Evolutionary conservation across 2,113 vertebrate species (phyloP), one percentile per base, ranked within the genome.

Genomic region (Oriolus oriolus): DNA sequence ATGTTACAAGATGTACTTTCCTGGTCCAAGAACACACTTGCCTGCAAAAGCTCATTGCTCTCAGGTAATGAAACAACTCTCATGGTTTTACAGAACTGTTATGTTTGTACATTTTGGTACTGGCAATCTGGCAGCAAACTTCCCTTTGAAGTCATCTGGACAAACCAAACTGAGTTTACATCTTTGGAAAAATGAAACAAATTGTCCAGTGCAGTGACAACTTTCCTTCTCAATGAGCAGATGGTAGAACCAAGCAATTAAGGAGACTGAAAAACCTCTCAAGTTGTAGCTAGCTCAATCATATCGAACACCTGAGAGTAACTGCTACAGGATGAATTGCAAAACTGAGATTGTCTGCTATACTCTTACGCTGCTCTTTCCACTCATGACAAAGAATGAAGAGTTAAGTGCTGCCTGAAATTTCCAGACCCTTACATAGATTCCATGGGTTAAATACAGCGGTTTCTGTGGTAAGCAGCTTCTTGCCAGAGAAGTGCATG

Each of bases 341-440:
- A 87, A 88, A 86, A 56, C 45, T 47, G 56, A 52, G 42, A 60
- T n/a, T 35, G 39, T 7, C 39, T 87, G 13, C 65, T 37, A 50
- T 1, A 33, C 7, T 44, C 26, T 64, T 33, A 64, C 0, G 0
- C 7, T 65, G 47, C 20, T 78, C 42, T 45, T 81, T 41, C 42
- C 30, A 15, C 16, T 66, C 30, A n/a, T 3, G 4, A 15, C 7
- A 23, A 39, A 74, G 69, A 88, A 77, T 5, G 13, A 94, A 84
- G 35, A 37, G 18, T 42, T 65, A 23, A 50, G 42, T 0, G 0
- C 14, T 57, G 21, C 8, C 50, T 59, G 47, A 63, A 42, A 54
- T 50, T 81, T 57, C 28, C 47, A 79, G 52, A 49, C 16, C 7
- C 35, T 27, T 50, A 20, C 14, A 54, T 10, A 37, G 39, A 68